Evolutionary conservation across 2,888 invertebrate genomes (phyloP).

Genomic region (Hetaerina titia): DNA sequence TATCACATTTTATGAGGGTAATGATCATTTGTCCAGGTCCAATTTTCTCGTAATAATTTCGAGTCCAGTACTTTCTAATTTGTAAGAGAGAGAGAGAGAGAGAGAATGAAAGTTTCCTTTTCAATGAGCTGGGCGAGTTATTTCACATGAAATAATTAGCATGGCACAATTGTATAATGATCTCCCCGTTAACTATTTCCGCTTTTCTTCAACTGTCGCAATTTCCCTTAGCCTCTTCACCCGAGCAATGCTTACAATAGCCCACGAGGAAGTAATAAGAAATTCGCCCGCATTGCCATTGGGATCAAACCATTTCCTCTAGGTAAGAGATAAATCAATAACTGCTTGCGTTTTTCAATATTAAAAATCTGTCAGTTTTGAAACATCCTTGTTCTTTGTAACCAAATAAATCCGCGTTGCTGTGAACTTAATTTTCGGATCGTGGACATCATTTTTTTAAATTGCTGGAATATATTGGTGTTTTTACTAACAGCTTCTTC

Average conservation of each 20-base stretch:
- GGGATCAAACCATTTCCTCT: neutral
- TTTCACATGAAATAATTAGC: neutral
- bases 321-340: too few species aligned
- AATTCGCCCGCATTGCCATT: neutral
- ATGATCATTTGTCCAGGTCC: neutral
- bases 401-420: too few species aligned
- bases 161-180: slow-evolving; percentile 6
- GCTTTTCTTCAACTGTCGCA: neutral
- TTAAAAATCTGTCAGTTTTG: too few species aligned
- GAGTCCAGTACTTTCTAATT: slow-evolving; percentile 1
- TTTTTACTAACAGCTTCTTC: too few species aligned
- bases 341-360: too few species aligned
- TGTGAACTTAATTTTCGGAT: too few species aligned
- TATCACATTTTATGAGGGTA: neutral
- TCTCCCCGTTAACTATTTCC: neutral
- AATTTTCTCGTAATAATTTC: neutral
- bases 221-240: neutral
- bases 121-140: neutral
- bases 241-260: neutral
- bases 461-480: too few species aligned
- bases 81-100: neutral
- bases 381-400: too few species aligned
- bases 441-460: too few species aligned
- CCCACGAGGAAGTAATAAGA: too few species aligned
- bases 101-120: slow-evolving; percentile 21